These are phyloP conservation scores for Temnothorax rugatulus DNA, from an alignment of 2,888 invertebrate genomes.

Conservation along the genomic window DNA sequence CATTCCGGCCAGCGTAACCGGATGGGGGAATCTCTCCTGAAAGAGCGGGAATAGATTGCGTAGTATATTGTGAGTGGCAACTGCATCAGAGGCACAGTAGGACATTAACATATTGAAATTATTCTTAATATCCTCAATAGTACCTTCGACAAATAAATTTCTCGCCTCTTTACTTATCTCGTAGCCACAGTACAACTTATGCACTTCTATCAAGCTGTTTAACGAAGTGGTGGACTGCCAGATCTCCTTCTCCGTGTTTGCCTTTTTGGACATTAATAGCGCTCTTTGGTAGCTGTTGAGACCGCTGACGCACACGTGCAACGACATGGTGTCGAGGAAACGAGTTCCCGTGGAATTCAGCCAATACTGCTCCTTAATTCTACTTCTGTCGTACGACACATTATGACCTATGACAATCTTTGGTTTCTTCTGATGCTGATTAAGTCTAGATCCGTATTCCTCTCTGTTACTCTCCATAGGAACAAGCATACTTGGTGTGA, in stretches of 20 bases:
- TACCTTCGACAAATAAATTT: conserved; percentile 95
- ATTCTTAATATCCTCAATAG: conserved; percentile 91
- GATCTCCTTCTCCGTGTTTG: conserved; percentile 87
- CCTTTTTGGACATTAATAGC: conserved; percentile 91
- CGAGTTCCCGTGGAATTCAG: conserved; percentile 92
- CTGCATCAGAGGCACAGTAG: conserved; percentile 96
- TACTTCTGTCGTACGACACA: conserved; percentile 96
- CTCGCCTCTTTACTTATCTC: conserved; percentile 92
- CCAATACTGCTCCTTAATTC: conserved; percentile 97
- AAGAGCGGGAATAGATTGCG: conserved; percentile 93
- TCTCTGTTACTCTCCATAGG: conserved; percentile 90
- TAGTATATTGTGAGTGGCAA: conserved; percentile 93
- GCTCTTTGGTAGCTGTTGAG: conserved; percentile 97
- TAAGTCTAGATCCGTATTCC: conserved; percentile 86
- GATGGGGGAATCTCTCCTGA: conserved; percentile 96
- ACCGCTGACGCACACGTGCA: conserved; percentile 97
- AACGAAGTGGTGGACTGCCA: conserved; percentile 95
- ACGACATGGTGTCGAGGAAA: conserved; percentile 99
- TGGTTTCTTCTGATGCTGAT: conserved; percentile 86
- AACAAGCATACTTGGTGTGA: conserved; percentile 90
- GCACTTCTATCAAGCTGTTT: conserved; percentile 96
- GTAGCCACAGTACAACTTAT: conserved; percentile 93
- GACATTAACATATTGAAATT: conserved; percentile 93
- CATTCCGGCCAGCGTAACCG: conserved; percentile 98
- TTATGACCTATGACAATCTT: conserved; percentile 97